phyloP scores from a whole-genome alignment of 2,888 invertebrate species.

The Meta bourneti region DNA sequence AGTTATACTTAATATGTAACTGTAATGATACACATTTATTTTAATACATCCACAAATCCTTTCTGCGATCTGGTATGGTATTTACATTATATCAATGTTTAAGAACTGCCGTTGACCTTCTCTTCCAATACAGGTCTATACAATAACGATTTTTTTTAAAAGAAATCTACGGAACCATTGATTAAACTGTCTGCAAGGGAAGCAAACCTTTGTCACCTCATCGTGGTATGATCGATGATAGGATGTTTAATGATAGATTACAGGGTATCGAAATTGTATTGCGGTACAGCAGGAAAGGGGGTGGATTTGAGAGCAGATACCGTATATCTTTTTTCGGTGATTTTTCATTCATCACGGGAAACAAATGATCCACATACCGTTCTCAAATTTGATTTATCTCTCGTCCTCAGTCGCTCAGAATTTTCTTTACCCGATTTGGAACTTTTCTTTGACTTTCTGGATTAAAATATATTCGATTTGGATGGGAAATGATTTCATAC shows the following conservation, averaged over 20 bases:
- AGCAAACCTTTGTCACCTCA: neutral
- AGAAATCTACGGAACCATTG: neutral
- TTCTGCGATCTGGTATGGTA: too few relatives aligned
- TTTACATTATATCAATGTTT: too few relatives aligned
- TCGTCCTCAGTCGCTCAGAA: neutral
- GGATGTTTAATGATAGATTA: constrained; percentile 32
- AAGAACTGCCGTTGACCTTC: too few relatives aligned
- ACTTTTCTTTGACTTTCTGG: neutral
- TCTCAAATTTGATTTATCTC: neutral
- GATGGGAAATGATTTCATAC: neutral
- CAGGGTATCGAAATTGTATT: neutral
- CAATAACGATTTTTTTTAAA: neutral
- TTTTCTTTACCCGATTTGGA: neutral
- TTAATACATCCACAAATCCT: too few relatives aligned
- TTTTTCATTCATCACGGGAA: neutral
- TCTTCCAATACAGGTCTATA: too few relatives aligned
- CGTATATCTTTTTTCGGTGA: neutral
- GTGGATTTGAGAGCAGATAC: neutral
- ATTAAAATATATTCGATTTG: neutral
- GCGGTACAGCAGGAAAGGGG: neutral
- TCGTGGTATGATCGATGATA: constrained; percentile 16
- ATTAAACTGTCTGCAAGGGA: neutral
- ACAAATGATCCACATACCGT: neutral
- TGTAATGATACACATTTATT: too few relatives aligned
- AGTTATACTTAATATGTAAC: too few relatives aligned